Conservation (phyloP, 2,888 invertebrate species). For the Amphipoea lucens region DNA sequence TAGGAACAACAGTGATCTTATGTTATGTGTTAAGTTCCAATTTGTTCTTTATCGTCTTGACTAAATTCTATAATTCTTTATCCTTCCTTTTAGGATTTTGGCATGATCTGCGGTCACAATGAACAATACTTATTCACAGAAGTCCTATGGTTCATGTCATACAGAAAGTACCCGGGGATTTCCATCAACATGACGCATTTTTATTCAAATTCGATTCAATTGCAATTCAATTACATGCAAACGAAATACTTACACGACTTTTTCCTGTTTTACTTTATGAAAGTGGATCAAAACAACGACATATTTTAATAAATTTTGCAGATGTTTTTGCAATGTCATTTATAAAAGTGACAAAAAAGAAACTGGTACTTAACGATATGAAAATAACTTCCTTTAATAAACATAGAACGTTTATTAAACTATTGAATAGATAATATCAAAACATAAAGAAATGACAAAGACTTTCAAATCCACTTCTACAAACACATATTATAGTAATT, state of each 20-base stretch:
- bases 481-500: neutral
- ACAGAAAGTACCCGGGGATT: constrained; percentile 54
- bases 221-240: constrained; percentile 43
- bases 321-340: constrained; percentile 18
- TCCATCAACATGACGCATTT: constrained; percentile 61
- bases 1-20: neutral
- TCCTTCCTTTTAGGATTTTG: neutral
- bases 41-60: neutral
- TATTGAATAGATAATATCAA: neutral
- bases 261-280: constrained; percentile 33
- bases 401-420: neutral
- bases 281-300: constrained; percentile 17
- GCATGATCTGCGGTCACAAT: constrained; percentile 28
- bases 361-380: neutral
- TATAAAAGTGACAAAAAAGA: neutral
- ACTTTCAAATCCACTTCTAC: neutral
- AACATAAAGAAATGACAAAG: neutral
- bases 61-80: neutral
- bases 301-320: constrained; percentile 15
- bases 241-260: constrained; percentile 7
- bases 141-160: constrained; percentile 36
- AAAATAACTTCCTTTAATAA: neutral
- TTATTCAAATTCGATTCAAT: constrained; percentile 47
- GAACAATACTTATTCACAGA: constrained; percentile 55
- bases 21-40: neutral